These are phyloP conservation scores for Halcyon chelicuti DNA, from an alignment of 2,797 vertebrate species.

Conservation along the genomic window DNA sequence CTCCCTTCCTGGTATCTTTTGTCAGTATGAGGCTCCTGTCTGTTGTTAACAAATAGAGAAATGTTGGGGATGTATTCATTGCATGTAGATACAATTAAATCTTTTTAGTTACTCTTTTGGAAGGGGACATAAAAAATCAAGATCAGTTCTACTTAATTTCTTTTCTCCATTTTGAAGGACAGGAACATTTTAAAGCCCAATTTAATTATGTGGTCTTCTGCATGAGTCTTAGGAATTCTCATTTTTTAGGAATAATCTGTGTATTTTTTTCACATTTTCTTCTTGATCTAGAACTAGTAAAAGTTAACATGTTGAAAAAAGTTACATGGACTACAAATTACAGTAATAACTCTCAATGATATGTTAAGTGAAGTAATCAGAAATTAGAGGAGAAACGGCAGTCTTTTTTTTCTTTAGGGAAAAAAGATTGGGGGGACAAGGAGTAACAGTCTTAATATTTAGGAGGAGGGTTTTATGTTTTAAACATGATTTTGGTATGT, in stretches of 20 bases:
- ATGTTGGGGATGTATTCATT: not conserved
- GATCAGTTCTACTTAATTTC: not conserved
- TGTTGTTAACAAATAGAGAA: not conserved
- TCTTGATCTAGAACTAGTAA: not conserved
- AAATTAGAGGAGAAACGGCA: not conserved
- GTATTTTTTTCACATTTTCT: not conserved
- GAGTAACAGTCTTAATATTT: not conserved
- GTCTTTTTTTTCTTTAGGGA: not conserved
- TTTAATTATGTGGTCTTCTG: not conserved
- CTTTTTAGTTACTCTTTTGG: not conserved
- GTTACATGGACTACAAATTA: not conserved
- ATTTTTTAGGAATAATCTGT: not conserved
- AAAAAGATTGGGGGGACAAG: not conserved
- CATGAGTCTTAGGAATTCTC: not conserved
- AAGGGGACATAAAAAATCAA: not conserved
- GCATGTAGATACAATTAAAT: not conserved
- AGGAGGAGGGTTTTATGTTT: fast-evolving
- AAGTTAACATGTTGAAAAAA: not conserved
- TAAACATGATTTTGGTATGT: not conserved
- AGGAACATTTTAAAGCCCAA: not conserved
- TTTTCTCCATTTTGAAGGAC: not conserved
- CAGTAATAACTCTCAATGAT: not conserved
- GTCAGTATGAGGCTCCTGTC: not conserved
- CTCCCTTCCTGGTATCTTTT: not conserved
- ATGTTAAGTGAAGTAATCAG: not conserved